Evolutionary conservation across 1,140 invertebrate species (phyloP), one percentile per base, ranked within the genome.

Genomic region (Heliconius nattereri): DNA sequence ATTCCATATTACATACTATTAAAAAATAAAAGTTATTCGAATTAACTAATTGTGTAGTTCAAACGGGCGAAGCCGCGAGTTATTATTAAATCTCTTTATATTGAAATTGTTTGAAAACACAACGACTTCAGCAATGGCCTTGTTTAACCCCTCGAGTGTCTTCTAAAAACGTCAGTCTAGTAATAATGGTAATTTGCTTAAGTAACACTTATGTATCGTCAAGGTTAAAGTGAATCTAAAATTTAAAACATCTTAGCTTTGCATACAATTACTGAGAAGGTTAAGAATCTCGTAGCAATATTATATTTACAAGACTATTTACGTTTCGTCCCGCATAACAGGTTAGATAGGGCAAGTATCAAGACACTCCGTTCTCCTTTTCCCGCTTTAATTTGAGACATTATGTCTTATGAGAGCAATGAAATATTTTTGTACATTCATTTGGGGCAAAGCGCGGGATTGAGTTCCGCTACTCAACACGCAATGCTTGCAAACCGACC

Each of bases 191-290:
- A 23, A 57, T 23, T 57, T 23, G 6, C 60, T 13, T 66, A 66
- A 66, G 60, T 66, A 26, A 26, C 11, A 66, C 60, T 66, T 26
- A 23, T 26, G 23, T 26, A 66, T 66, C 23, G 60, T 29, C 3
- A 13, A 66, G 23, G 7, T 66, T 66, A 13, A 66, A 66, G 23
- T 66, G 3, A 66, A 66, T 66, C 16, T 26, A 66, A 57, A 57
- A 66, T 66, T 29, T 26, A 66, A 66, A 66, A 66, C 60, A 66
- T 66, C 60, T 66, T 26, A 66, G 8, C 60, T 26, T 66, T 66
- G 60, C 60, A 66, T 66, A 66, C 6, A 66, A 29, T 66, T 26
- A 29, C 60, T 16, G 23, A 2, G 23, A 66, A 66, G 60, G 60
- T 16, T 16, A 66, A 66, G 23, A 26, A 26, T 66, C 13, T 66